Evolutionary conservation across 1,140 invertebrate genomes (phyloP).

Genomic region (Limonius californicus): DNA sequence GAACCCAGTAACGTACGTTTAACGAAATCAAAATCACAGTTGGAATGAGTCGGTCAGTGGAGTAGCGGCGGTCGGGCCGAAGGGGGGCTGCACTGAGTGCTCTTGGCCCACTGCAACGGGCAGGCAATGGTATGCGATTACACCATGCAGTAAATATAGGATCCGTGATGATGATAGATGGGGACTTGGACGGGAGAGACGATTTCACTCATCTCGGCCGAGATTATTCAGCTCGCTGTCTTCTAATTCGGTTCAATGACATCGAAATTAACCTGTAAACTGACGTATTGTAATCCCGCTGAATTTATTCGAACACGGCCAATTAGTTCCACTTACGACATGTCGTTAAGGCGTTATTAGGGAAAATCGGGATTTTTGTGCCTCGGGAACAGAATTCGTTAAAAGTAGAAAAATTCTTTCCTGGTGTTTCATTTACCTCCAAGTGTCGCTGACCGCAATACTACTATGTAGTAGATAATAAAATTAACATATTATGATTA

Average conservation of each 20-base stretch:
- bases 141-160: not conserved
- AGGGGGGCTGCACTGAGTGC: not conserved
- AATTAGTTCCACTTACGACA: too few relatives aligned
- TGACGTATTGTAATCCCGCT: not conserved
- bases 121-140: not conserved
- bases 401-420: too few relatives aligned
- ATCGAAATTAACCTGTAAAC: not conserved
- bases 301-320: not conserved
- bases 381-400: too few relatives aligned
- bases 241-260: slow-evolving; percentile 1
- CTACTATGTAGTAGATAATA: too few relatives aligned
- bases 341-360: too few relatives aligned
- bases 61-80: not conserved
- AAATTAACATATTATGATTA: too few relatives aligned
- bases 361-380: too few relatives aligned
- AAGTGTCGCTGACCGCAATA: too few relatives aligned
- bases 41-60: not conserved
- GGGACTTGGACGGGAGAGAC: not conserved
- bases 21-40: not conserved
- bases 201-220: not conserved
- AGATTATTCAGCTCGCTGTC: not conserved
- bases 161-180: slow-evolving; percentile 1
- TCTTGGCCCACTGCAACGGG: not conserved
- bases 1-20: not conserved
- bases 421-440: too few relatives aligned